phyloP scores from a whole-genome alignment of 2,888 invertebrate species.

The Cepaea hortensis region DNA sequence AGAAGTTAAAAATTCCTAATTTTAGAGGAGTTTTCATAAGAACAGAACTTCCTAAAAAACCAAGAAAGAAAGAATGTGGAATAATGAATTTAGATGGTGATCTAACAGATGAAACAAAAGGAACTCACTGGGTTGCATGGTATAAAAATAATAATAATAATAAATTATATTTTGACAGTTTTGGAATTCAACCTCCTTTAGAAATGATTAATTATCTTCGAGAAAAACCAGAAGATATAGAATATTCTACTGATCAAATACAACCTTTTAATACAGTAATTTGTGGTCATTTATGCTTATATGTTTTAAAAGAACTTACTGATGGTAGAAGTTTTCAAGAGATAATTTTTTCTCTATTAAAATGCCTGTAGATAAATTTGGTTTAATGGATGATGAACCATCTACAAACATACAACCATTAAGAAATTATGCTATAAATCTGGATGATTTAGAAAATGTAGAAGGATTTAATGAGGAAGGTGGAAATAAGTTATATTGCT shows the following conservation, averaged over 20 bases:
- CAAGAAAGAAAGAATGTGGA: conserved; percentile 23
- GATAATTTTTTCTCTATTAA: neutral
- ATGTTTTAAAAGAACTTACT: neutral
- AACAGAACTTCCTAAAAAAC: neutral
- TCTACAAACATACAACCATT: neutral
- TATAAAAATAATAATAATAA: neutral
- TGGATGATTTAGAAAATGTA: conserved; percentile 25
- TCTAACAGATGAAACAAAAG: neutral
- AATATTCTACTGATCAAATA: neutral
- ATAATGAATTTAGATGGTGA: conserved; percentile 24
- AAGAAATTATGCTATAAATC: neutral
- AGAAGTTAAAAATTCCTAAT: conserved; percentile 16
- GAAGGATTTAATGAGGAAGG: neutral
- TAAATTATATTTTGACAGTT: conserved; percentile 6
- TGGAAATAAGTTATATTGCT: neutral
- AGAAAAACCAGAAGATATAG: neutral
- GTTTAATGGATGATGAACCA: neutral
- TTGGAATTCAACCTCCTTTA: conserved; percentile 19
- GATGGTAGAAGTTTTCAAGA: no score
- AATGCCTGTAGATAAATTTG: conserved; percentile 5
- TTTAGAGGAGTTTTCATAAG: conserved; percentile 16
- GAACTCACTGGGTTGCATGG: conserved; percentile 18
- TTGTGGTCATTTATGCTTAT: neutral
- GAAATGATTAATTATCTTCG: neutral
- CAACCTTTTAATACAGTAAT: neutral